These are phyloP conservation scores for Aradophagus sp. DNA, from an alignment of 1,140 invertebrate species.

Conservation along the genomic window DNA sequence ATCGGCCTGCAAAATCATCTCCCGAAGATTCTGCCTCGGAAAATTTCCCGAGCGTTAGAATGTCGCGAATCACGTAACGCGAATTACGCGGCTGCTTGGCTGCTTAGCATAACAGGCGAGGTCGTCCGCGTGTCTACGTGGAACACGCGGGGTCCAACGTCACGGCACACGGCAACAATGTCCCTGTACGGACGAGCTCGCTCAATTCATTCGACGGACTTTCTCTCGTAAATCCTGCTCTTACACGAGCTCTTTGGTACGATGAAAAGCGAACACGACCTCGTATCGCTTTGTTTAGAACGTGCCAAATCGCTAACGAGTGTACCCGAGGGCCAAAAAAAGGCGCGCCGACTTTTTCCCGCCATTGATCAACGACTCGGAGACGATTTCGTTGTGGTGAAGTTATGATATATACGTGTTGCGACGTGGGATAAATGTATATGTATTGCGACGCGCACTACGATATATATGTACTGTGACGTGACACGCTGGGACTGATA, in stretches of 20 bases:
- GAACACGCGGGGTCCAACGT: background rate
- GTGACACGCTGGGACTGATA: too few species aligned
- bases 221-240: conserved; percentile 57
- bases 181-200: conserved; percentile 50
- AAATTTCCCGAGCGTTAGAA: conserved; percentile 16
- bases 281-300: conserved; percentile 28
- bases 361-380: background rate
- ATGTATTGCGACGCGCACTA: too few species aligned
- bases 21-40: too few species aligned
- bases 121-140: conserved; percentile 24
- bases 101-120: conserved; percentile 56
- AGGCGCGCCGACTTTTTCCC: background rate
- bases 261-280: conserved; percentile 55
- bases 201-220: conserved; percentile 55
- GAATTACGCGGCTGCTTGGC: conserved; percentile 35
- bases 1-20: too few species aligned
- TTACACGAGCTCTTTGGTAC: conserved; percentile 55
- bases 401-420: too few species aligned
- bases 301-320: conserved; percentile 29
- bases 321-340: conserved; percentile 22
- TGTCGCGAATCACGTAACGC: conserved; percentile 23
- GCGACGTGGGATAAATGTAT: too few species aligned
- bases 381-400: conserved; percentile 21
- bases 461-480: too few species aligned
- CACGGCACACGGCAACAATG: conserved; percentile 45